Base-by-base conservation (phyloP, 2,113 vertebrate genomes). In the Clarias magur region DNA sequence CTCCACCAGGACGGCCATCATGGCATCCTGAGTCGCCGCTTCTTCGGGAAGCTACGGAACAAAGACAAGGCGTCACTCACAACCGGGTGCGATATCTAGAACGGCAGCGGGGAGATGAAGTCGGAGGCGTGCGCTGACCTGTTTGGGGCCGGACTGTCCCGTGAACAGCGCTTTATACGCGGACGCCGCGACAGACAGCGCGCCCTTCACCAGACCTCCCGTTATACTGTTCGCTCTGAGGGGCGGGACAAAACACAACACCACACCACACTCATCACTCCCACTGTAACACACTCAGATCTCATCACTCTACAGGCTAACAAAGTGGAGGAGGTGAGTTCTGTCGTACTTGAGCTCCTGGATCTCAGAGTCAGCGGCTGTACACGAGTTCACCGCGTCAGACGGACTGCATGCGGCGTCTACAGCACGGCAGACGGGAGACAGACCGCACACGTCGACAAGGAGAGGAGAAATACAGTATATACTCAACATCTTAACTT, bases 121-220 rank as follows among this genome's bases (percentile, higher is more conserved):
- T 16, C 21, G 27, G 10, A 12, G 21, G 0, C 1, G 65, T 23
- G 19, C 42, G 23, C 88, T 91, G 48, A 98, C 98, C 96, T 97
- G 96, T 10, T 96, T 92, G 79, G 93, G 91, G 70, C 95, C 90
- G 23, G 95, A 94, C 62, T 96, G 96, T 82, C 97, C 97, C 80
- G 97, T 96, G 93, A 99, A 99, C 68, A 99, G 94, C n/a, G 97
- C 97, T 92, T 99, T 99, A 93, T 99, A 99, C 76, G 97, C 98
- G 85, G 97, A 98, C 15, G 98, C 96, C 78, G 98, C 98, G 10
- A 99, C 97, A 0, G 97, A 98, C 90, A 99, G 93, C 63, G 98
- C 98, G 88, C 98, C 98, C 89, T 99, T 99, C 87, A 99, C 92
- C 5, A 99, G 93, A 38, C 97, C 98, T 85, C 96, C 96, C 78